Base-by-base conservation (phyloP, 2,888 invertebrate species). In the Himalopsyche anomala region DNA sequence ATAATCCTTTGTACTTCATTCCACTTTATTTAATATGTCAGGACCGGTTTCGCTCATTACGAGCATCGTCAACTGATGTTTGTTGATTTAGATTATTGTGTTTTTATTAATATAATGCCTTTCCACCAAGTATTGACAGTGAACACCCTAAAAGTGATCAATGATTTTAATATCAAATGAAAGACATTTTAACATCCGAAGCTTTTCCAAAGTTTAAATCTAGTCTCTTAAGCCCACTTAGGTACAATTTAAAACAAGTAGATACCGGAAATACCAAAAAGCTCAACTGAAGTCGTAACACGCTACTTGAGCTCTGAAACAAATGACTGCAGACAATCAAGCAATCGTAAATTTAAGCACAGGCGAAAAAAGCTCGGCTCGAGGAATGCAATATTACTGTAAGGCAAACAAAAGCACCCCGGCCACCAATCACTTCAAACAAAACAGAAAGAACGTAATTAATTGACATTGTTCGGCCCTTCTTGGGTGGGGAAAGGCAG, bases 401-500 rank as follows among this genome's bases (percentile, higher is more conserved):
- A 79, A 82, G 85, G 85, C 85, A 85, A 85, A 85, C 82, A 85
- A 85, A 85, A 85, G 45, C 80, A 28, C 82, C 81, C 28, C n/a
- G 36, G 28, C 40, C 80, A 80, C 80, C 81, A 85, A 85, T 84
- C 84, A 85, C 87, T 86, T 84, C 80, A 87, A 87, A 87, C 87
- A 86, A 86, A 86, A 86, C 83, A 80, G 81, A 83, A 87, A 87
- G 87, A 84, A 85, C 84, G 87, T 86, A 86, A 87, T 87, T 87
- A 87, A 87, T 87, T 87, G 87, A 62, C 62, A 62, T 62, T 62
- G 62, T 62, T 62, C 62, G 11, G 19, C 19, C 62, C 28, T 19
- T n/a, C 28, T 19, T 11, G 15, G 28, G 6, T 62, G 9, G 62
- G 4, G 62, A 19, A 62, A 1, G 4, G 62, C 8, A 19, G 19